Base-by-base conservation (phyloP, 2,113 vertebrate species). In the Albula goreensis region DNA sequence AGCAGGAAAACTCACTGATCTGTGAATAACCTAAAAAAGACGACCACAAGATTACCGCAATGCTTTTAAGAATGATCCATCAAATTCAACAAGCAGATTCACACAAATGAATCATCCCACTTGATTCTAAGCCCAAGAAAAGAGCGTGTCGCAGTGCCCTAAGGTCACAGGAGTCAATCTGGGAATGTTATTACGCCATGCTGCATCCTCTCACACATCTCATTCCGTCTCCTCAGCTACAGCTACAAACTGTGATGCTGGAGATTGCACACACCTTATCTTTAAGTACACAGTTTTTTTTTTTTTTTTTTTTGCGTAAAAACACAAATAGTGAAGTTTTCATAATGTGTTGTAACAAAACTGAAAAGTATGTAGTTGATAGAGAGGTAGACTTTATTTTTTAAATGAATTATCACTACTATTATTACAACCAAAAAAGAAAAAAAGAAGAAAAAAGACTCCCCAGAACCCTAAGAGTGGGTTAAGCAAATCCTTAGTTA, bases 21-120 rank as follows among this genome's bases (percentile, higher is more conserved):
- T 99, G 98, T 99, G 98, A 99, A 99, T 99, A 99, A 99, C 98
- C 98, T 98, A 98, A 99, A 97, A 97, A 99, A 99, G 97, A 98
- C 97, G 96, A 97, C 97, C 97, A 94, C 97, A 97, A 99, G 97
- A 99, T 99, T 99, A 99, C 98, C 97, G 96, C 93, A 96, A 97
- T 95, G 97, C 97, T 99, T 98, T 98, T 98, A 98, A 96, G 97
- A 97, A 99, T 97, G 98, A 99, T 99, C 98, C 98, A 99, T 99
- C 98, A 99, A 98, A 98, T 97, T 99, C 98, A 99, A 97, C 98
- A 96, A 96, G 96, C 97, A 95, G 96, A 97, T 97, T 97, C 96
- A 96, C 95, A 96, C 96, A 97, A 97, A 99, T 99, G 97, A 99
- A 99, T 99, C 98, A 99, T 97, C 96, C 92, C 96, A 90, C 94